Evolutionary conservation across 2,888 invertebrate genomes (phyloP).

Genomic region (Osmoderma eremita): DNA sequence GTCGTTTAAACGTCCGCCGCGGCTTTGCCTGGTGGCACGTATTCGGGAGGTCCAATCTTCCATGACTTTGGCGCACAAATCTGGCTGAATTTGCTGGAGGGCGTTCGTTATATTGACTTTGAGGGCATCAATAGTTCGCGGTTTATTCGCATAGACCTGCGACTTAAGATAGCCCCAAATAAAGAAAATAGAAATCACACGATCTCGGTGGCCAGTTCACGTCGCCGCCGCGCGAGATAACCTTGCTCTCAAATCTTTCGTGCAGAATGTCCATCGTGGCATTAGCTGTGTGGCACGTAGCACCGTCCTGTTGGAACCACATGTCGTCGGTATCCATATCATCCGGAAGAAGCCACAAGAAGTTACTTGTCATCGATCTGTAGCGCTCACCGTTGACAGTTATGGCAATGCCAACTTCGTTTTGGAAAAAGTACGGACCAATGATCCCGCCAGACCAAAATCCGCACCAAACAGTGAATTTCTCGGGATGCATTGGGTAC

Average conservation of each 20-base stretch:
- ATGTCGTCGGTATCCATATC: background rate
- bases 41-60: no score
- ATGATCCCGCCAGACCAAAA: background rate
- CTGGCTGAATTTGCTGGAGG: no score
- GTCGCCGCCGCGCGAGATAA: slow-evolving; percentile 50
- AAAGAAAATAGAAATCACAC: slow-evolving; percentile 36
- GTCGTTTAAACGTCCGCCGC: no score
- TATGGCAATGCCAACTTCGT: slow-evolving; percentile 8
- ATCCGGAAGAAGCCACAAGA: background rate
- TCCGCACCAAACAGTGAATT: background rate
- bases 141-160: no score
- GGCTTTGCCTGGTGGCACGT: no score
- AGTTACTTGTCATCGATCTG: background rate
- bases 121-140: no score
- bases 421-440: background rate
- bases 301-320: slow-evolving; percentile 5
- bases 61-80: no score
- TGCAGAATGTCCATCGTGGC: slow-evolving; percentile 50
- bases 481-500: background rate
- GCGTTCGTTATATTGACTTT: no score
- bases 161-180: no score
- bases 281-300: slow-evolving; percentile 45
- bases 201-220: no score
- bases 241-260: slow-evolving; percentile 47
- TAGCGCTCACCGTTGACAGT: background rate